Conservation (phyloP, 2,888 invertebrate species). For the Chironomus tentans region DNA sequence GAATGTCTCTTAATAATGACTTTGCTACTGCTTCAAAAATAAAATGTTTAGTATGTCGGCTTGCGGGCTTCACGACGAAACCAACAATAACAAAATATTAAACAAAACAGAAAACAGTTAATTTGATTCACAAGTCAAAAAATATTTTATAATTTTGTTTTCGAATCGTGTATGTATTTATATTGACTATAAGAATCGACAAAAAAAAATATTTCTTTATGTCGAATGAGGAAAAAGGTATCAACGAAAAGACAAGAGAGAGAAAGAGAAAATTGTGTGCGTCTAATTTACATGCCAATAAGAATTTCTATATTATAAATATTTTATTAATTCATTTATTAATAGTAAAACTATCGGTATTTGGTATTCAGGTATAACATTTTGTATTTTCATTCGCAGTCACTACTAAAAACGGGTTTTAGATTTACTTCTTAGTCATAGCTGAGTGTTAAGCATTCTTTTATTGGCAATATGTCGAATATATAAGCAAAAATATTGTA, state of each 20-base stretch:
- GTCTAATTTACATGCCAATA: not conserved
- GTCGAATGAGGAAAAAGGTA: not conserved
- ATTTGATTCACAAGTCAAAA: not conserved
- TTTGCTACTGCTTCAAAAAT: too few species aligned
- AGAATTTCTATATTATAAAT: not conserved
- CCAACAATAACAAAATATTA: not conserved
- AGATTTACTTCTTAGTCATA: not conserved
- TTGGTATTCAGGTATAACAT: not conserved
- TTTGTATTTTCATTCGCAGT: not conserved
- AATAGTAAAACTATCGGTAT: not conserved
- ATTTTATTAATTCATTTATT: too few species aligned
- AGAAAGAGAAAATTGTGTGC: not conserved
- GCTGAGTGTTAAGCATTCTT: not conserved
- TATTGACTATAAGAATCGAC: too few species aligned
- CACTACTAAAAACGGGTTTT: not conserved
- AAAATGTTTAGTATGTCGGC: not conserved
- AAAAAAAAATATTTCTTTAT: too few species aligned
- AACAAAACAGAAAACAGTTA: not conserved
- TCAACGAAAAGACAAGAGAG: not conserved
- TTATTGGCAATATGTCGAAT: not conserved
- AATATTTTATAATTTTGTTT: too few species aligned
- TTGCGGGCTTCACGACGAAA: not conserved
- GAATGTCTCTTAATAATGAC: too few species aligned
- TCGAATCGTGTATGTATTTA: too few species aligned
- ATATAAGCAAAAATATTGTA: not conserved